These are phyloP conservation scores for Dipodomys spectabilis DNA, from an alignment of 2,113 vertebrate species.

Conservation along the genomic window DNA sequence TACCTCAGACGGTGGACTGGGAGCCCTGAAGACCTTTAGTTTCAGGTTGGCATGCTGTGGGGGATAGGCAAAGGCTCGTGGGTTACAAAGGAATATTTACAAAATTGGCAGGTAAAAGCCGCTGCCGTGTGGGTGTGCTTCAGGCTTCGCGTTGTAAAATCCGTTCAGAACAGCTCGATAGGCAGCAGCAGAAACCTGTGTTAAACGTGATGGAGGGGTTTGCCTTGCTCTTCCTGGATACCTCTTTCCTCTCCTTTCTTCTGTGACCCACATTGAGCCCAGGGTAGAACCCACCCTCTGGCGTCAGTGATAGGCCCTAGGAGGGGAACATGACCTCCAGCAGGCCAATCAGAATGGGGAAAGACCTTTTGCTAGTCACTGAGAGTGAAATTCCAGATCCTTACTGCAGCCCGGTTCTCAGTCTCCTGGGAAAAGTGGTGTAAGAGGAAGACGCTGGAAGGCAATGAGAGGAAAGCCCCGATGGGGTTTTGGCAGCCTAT, in stretches of 20 bases:
- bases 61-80: background rate
- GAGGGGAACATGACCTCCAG: background rate
- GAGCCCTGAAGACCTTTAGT: background rate
- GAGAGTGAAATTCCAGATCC: conserved; percentile 40
- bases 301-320: conserved; percentile 32
- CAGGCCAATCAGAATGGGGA: conserved; percentile 38
- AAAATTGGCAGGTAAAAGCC: conserved; percentile 50
- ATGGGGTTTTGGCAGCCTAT: background rate
- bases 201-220: conserved; percentile 5
- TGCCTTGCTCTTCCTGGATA: conserved; percentile 44
- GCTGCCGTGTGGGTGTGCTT: conserved; percentile 26
- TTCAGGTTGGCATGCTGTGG: background rate
- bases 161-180: background rate
- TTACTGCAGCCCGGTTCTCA: background rate
- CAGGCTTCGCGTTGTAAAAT: conserved; percentile 23
- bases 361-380: background rate
- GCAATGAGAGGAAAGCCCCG: background rate
- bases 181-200: conserved; percentile 33
- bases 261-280: conserved; percentile 64
- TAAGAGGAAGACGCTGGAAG: background rate
- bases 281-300: conserved; percentile 32
- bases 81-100: background rate
- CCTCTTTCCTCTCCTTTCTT: conserved; percentile 52
- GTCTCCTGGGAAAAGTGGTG: conserved; percentile 18
- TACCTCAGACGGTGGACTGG: background rate